These are phyloP conservation scores for Gymnobelideus leadbeateri DNA, from an alignment of 2,113 vertebrate species.

Conservation along the genomic window DNA sequence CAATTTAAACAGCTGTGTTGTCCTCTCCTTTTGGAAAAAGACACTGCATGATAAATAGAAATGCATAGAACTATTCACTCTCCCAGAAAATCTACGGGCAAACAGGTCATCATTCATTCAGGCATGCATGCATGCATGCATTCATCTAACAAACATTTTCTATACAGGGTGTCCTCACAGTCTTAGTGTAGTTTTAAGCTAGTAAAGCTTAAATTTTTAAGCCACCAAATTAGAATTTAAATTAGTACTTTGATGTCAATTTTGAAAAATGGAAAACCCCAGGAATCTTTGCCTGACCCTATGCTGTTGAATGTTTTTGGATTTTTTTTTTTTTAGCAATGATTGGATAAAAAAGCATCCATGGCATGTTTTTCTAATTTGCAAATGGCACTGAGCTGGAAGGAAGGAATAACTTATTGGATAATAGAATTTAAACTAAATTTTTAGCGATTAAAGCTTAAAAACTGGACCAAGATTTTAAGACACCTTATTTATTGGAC, in stretches of 20 bases:
- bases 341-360: not conserved
- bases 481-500: not conserved
- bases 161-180: not conserved
- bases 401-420: not conserved
- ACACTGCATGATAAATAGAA: not conserved
- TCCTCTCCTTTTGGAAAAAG: not conserved
- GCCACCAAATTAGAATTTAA: not conserved
- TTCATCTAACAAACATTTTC: not conserved
- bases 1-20: not conserved
- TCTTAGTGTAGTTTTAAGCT: not conserved
- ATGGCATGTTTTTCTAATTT: not conserved
- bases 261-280: not conserved
- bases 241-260: not conserved
- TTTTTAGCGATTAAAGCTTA: not conserved
- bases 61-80: not conserved
- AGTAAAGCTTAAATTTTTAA: not conserved
- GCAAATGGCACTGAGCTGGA: not conserved
- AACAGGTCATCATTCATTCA: not conserved
- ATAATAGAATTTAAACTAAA: not conserved
- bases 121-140: not conserved
- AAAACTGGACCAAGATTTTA: not conserved
- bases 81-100: not conserved
- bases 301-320: not conserved
- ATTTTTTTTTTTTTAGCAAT: not conserved
- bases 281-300: not conserved